phyloP scores from a whole-genome alignment of 2,888 invertebrate species.

The Parapristionchus giblindavisi region DNA sequence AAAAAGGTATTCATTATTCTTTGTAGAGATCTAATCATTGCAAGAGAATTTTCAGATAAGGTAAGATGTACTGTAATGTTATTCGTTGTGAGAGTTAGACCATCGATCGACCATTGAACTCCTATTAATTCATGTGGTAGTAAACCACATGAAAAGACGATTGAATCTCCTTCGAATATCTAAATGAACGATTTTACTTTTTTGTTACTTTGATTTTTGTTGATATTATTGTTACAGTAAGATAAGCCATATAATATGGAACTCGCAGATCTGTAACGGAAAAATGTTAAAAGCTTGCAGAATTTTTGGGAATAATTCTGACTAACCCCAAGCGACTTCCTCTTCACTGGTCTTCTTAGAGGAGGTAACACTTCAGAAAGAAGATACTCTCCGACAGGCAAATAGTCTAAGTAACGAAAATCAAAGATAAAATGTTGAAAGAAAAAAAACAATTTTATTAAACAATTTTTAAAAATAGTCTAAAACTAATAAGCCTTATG shows the following conservation, averaged over 20 bases:
- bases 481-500: too few species aligned
- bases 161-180: slow-evolving; percentile 10
- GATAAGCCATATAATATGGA: too few species aligned
- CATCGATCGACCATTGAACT: slow-evolving; percentile 20
- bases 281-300: not conserved
- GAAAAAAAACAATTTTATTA: too few species aligned
- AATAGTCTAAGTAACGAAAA: too few species aligned
- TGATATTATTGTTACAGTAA: too few species aligned
- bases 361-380: slow-evolving; percentile 12
- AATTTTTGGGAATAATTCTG: not conserved
- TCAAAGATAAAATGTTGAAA: too few species aligned
- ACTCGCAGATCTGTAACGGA: too few species aligned
- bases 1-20: too few species aligned
- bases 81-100: slow-evolving; percentile 2
- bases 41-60: not conserved
- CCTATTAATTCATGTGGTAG: slow-evolving; percentile 27
- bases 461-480: too few species aligned
- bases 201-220: too few species aligned
- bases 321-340: slow-evolving; percentile 1
- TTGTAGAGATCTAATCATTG: too few species aligned
- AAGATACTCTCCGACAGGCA: slow-evolving; percentile 30
- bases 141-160: slow-evolving; percentile 16
- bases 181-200: not conserved
- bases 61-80: not conserved
- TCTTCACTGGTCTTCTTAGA: slow-evolving; percentile 29